phyloP scores from a whole-genome alignment of 2,888 invertebrate genomes.

The Calameuta filiformis region DNA sequence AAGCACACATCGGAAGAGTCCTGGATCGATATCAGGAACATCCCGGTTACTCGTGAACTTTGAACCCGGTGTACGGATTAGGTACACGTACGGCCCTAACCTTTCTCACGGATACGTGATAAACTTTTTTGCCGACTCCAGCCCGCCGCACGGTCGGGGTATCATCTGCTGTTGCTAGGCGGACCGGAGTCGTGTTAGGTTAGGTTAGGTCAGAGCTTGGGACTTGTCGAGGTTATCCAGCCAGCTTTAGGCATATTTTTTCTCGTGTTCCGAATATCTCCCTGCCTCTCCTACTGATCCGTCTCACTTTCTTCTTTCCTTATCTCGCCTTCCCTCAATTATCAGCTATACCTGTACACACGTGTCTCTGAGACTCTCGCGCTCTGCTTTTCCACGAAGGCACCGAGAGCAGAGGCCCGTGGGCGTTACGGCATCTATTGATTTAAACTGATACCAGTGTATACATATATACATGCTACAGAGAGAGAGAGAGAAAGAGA shows the following conservation, averaged over 20 bases:
- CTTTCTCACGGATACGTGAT: neutral
- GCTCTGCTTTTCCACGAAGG: neutral
- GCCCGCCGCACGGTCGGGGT: neutral
- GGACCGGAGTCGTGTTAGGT: neutral
- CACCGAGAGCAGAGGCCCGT: neutral
- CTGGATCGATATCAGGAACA: neutral
- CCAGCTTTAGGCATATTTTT: slow-evolving; percentile 3
- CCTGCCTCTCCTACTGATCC: neutral
- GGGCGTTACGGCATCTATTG: slow-evolving; percentile 23
- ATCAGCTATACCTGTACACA: neutral
- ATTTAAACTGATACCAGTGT: slow-evolving; percentile 23
- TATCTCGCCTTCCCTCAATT: neutral
- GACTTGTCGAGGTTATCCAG: neutral
- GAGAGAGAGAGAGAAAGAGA: too few species aligned
- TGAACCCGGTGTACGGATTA: neutral
- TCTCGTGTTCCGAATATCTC: neutral
- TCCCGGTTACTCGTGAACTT: neutral
- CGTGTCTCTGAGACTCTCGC: neutral
- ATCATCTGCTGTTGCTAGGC: neutral
- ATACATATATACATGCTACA: neutral
- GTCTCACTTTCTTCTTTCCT: neutral
- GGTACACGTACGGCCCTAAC: neutral
- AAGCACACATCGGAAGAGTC: neutral
- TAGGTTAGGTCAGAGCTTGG: neutral
- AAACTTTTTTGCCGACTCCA: neutral